These are phyloP conservation scores for Apolygus lucorum DNA, from an alignment of 1,140 invertebrate genomes.

Conservation along the genomic window DNA sequence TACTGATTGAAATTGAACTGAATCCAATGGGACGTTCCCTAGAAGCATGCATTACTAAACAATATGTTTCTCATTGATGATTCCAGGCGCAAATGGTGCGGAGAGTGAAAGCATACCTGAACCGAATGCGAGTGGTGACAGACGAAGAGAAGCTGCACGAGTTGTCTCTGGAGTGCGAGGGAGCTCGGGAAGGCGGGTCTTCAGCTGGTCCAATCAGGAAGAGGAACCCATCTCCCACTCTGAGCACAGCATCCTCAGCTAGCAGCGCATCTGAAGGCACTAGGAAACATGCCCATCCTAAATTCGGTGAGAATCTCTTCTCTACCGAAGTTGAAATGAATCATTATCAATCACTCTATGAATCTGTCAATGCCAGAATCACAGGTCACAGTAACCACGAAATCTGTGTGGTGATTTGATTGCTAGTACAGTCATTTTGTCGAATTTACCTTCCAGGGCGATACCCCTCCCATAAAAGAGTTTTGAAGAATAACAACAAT, in stretches of 20 bases:
- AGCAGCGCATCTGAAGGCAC: conserved; percentile 74
- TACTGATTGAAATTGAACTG: too few species aligned
- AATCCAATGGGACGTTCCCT: too few species aligned
- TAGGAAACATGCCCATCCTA: conserved; percentile 49
- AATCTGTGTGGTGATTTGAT: too few species aligned
- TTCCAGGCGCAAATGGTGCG: conserved; percentile 90
- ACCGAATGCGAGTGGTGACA: conserved; percentile 81
- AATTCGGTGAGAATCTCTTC: conserved; percentile 50
- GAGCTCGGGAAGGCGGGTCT: conserved; percentile 51
- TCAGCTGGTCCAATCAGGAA: conserved; percentile 48
- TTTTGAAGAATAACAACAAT: neutral
- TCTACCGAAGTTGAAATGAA: too few species aligned
- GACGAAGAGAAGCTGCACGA: conserved; percentile 85
- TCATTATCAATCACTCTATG: too few species aligned
- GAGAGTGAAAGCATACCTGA: conserved; percentile 89
- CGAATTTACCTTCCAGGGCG: too few species aligned
- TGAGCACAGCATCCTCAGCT: conserved; percentile 80
- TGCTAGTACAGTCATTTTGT: too few species aligned
- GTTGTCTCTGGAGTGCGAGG: conserved; percentile 84
- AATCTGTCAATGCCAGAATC: too few species aligned
- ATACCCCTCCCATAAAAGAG: neutral
- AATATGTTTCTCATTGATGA: too few species aligned
- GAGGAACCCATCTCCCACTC: conserved; percentile 74
- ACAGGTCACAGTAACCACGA: too few species aligned
- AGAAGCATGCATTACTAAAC: too few species aligned